A percentile compares a stretch with the other conserved stretches of the same genome.
phyloP scores from a whole-genome alignment of 2,888 invertebrate species.

The Netelia virgata region DNA sequence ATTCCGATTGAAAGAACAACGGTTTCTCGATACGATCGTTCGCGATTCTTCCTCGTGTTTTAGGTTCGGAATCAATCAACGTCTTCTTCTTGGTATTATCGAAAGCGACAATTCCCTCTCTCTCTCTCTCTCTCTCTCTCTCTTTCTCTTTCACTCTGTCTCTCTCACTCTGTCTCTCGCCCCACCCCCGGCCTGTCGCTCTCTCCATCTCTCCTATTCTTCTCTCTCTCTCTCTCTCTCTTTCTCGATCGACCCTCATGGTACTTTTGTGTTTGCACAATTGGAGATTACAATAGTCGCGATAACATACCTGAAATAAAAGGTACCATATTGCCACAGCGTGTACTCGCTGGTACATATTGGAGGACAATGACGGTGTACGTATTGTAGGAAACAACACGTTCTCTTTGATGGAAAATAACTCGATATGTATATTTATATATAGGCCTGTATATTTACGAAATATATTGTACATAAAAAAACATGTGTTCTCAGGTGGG shows the following conservation, averaged over 20 bases:
- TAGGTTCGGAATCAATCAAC: not conserved
- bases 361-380: conserved; percentile 7
- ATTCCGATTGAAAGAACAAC: conserved; percentile 27
- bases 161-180: not conserved
- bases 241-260: not conserved
- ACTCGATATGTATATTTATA: no score
- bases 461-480: no score
- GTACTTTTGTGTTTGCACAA: conserved; percentile 44
- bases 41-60: conserved; percentile 24
- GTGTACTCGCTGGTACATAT: not conserved
- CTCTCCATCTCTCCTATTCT: not conserved
- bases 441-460: no score
- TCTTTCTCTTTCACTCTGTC: conserved; percentile 6
- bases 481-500: no score
- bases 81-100: conserved; percentile 6
- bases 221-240: not conserved
- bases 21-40: conserved; percentile 13
- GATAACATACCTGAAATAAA: conserved; percentile 3
- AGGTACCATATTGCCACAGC: not conserved
- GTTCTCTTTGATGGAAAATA: not conserved
- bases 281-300: conserved; percentile 43
- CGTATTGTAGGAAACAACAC: conserved; percentile 13
- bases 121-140: conserved; percentile 3
- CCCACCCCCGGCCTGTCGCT: no score
- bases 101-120: conserved; percentile 2